Evolutionary conservation across 2,797 vertebrate species (phyloP).

Genomic region (Choloepus didactylus): DNA sequence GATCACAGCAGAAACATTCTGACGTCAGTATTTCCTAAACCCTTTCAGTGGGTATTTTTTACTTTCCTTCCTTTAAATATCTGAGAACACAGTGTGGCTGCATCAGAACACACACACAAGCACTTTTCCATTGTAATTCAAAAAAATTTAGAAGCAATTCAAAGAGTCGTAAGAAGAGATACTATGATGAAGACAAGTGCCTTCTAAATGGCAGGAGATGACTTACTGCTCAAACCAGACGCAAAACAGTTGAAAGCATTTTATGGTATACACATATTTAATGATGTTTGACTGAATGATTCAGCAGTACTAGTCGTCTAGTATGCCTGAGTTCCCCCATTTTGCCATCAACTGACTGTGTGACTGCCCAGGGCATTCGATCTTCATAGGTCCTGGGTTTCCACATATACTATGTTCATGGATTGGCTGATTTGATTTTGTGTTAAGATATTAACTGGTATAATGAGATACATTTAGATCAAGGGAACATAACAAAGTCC

Average conservation of each 20-base stretch:
- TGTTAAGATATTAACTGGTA: neutral
- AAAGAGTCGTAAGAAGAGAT: neutral
- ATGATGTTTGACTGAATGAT: neutral
- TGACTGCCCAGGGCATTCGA: neutral
- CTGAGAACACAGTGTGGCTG: neutral
- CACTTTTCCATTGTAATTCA: neutral
- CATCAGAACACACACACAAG: neutral
- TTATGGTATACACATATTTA: neutral
- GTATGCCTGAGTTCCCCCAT: neutral
- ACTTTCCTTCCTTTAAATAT: neutral
- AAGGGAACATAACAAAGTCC: neutral
- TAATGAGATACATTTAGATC: neutral
- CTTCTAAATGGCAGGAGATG: neutral
- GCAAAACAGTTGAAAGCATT: neutral
- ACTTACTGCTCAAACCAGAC: neutral
- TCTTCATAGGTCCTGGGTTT: neutral
- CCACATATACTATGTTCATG: neutral
- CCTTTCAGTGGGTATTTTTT: neutral
- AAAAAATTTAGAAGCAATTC: neutral
- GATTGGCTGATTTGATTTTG: neutral
- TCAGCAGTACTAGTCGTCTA: neutral
- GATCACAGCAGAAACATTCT: neutral
- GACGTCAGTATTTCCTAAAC: neutral
- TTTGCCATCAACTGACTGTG: neutral
- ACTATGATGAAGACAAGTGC: neutral